Percentiles rank a stretch among this genome's conserved stretches.
Evolutionary conservation across 2,888 invertebrate genomes (phyloP).

Genomic region (Leptothorax acervorum): DNA sequence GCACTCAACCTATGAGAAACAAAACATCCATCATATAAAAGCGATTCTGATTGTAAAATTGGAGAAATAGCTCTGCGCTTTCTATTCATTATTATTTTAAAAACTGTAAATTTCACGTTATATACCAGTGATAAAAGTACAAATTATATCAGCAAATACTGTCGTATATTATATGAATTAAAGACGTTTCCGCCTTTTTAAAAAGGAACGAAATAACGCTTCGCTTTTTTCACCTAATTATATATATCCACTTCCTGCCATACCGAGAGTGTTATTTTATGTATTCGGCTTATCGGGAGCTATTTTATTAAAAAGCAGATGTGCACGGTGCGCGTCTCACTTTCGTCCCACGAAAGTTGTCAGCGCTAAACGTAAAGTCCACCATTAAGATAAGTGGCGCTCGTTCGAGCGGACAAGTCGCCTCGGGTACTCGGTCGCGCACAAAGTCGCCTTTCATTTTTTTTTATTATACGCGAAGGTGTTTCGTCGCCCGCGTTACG

Average conservation of each 20-base stretch:
- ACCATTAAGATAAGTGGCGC: slow-evolving; percentile 45
- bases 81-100: not conserved
- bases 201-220: not conserved
- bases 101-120: not conserved
- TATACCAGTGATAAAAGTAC: not conserved
- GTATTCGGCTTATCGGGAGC: slow-evolving; percentile 9
- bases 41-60: not conserved
- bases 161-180: not conserved
- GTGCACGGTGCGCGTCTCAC: not conserved
- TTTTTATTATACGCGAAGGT: slow-evolving; percentile 45
- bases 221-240: not conserved
- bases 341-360: slow-evolving; percentile 25
- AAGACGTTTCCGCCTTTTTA: not conserved
- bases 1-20: not conserved
- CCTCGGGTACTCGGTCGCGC: not conserved
- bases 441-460: slow-evolving; percentile 38
- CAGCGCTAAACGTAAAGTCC: slow-evolving; percentile 30
- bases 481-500: slow-evolving; percentile 9
- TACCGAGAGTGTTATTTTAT: not conserved
- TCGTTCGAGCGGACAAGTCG: not conserved
- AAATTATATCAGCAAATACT: not conserved
- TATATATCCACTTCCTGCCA: not conserved
- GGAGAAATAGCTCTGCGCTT: not conserved
- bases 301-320: slow-evolving; percentile 18
- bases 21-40: not conserved